Evolutionary conservation across 1,140 invertebrate genomes (phyloP).

Genomic region (Lepeophtheirus salmonis): DNA sequence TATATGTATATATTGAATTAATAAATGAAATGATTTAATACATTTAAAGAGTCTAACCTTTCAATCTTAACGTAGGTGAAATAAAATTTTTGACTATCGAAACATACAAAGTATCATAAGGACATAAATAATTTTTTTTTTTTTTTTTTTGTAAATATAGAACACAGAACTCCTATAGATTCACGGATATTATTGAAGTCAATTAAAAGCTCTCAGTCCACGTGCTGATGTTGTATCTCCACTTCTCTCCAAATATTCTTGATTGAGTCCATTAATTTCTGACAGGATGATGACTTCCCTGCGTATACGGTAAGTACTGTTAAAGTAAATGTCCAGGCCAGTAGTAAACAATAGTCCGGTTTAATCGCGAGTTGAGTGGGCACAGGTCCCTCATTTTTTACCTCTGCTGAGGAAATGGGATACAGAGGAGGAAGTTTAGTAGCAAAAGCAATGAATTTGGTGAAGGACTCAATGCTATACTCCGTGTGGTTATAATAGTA

Average conservation of each 20-base stretch:
- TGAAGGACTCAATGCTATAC: conserved; percentile 55
- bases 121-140: conserved; percentile 18
- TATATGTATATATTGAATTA: no score
- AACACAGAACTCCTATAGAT: no score
- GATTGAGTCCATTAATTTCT: conserved; percentile 58
- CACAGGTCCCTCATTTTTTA: conserved; percentile 57
- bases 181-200: no score
- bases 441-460: conserved; percentile 47
- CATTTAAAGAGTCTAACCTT: not conserved
- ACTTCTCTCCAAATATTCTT: conserved; percentile 73
- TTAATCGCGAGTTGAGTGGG: conserved; percentile 45
- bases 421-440: conserved; percentile 40
- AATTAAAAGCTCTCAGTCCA: no score
- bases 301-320: conserved; percentile 51
- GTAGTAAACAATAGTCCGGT: conserved; percentile 56
- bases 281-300: conserved; percentile 52
- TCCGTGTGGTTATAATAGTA: conserved; percentile 66
- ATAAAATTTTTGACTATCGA: not conserved
- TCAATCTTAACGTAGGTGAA: not conserved
- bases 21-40: no score
- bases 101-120: not conserved
- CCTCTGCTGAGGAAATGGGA: conserved; percentile 46
- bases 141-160: no score
- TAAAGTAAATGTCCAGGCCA: conserved; percentile 66
- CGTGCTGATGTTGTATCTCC: conserved; percentile 55